Conservation (phyloP, 2,113 vertebrate genomes). For the Sminthopsis crassicaudata region DNA sequence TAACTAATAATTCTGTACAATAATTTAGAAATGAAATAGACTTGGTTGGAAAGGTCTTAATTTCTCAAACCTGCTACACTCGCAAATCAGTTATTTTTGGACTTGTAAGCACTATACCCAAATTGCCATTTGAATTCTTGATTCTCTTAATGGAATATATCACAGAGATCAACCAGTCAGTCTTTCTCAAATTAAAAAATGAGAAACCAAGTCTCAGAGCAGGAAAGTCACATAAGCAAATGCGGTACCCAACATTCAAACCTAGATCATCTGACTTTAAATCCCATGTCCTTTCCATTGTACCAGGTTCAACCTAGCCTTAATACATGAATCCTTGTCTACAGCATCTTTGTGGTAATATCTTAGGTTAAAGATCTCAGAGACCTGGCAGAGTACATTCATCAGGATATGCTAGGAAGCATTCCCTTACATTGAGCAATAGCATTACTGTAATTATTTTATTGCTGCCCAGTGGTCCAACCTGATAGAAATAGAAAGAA, state of each 20-base stretch:
- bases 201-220: too few relatives aligned
- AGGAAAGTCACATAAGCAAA: too few relatives aligned
- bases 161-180: not conserved
- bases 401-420: too few relatives aligned
- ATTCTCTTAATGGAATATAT: not conserved
- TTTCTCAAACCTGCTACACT: slow-evolving; percentile 10
- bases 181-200: too few relatives aligned
- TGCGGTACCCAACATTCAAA: too few relatives aligned
- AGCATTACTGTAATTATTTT: too few relatives aligned
- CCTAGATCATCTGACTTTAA: too few relatives aligned
- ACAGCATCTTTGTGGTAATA: not conserved
- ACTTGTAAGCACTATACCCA: not conserved
- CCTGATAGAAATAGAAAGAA: not conserved
- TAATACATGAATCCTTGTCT: not conserved
- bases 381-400: too few relatives aligned
- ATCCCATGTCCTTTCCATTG: not conserved
- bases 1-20: not conserved
- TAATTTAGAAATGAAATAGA: not conserved
- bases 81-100: not conserved
- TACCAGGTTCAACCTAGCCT: not conserved
- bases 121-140: not conserved
- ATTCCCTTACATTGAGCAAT: too few relatives aligned
- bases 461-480: not conserved
- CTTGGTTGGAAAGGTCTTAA: not conserved
- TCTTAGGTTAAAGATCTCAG: not conserved